Evolutionary conservation across 1,140 invertebrate species (phyloP), one percentile per base, ranked within the genome.

Genomic region (Bombus confusus): DNA sequence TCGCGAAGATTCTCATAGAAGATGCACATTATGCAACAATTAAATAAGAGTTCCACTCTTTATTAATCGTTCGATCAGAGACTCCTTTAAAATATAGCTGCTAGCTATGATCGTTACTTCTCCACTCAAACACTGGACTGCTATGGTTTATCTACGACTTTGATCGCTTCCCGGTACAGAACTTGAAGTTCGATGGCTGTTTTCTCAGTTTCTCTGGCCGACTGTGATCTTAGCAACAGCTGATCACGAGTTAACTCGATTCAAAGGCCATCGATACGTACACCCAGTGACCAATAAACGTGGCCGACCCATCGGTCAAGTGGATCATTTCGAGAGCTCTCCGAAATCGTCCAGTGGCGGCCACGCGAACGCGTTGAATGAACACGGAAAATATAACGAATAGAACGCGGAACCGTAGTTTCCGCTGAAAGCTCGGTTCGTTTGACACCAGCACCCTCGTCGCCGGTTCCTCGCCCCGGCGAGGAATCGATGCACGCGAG

Each of bases 281-380:
- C 59, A 82, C 80, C 72, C 41, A 47, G 57, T 84, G 81, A 84
- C 85, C 81, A 86, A 86, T 84, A 79, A 84, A 84, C 85, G 37
- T 57, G 43, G 9, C 13, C 43, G 59, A 4, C 47, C 12, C 52
- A 28, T 34, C 31, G 43, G 69, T 64, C 79, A 66, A 81, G 71
- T 75, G 79, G 78, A 85, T 86, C 80, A 37, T 76, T 86, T 86
- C 73, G 41, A 86, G 81, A 28, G 74, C 72, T 68, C 71, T 72
- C 31, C 13, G 52, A n/a, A 80, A 52, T 39, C 18, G 41, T 39
- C 3, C 8, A 3, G 25, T 5, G 1, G 18, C 12, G 43, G 22
- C 18, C 9, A 34, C 66, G 66, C 31, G 28, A 25, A 0, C 34
- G 34, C 37, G 69, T 39, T 68, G 71, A 47, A 71, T n/a, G 47